phyloP scores from a whole-genome alignment of 2,797 vertebrate genomes.

The Vultur gryphus region DNA sequence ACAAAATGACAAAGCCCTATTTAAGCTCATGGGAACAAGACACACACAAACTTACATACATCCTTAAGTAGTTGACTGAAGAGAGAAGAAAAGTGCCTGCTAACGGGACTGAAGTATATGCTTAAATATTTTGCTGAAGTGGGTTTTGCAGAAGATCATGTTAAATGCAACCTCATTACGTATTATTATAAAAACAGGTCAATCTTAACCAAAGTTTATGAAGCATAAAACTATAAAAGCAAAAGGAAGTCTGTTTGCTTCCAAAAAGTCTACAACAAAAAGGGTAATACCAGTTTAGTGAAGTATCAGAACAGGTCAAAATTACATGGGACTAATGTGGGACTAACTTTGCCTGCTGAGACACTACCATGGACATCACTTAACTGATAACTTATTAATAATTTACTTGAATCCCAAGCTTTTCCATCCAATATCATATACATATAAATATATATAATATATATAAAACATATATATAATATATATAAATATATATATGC shows the following conservation, averaged over 20 bases:
- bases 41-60: accelerated
- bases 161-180: neutral
- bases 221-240: neutral
- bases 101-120: neutral
- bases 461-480: neutral
- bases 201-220: neutral
- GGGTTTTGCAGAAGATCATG: neutral
- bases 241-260: constrained; percentile 24
- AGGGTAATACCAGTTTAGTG: neutral
- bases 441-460: neutral
- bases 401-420: neutral
- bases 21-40: neutral
- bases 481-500: neutral
- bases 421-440: neutral
- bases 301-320: constrained; percentile 15
- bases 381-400: neutral
- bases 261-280: neutral
- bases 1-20: neutral
- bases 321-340: constrained; percentile 21
- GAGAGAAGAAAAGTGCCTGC: neutral
- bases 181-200: neutral
- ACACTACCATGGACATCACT: neutral
- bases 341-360: neutral
- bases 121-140: neutral
- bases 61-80: neutral